Evolutionary conservation across 1,140 invertebrate genomes (phyloP).

Genomic region (Spodoptera litura): DNA sequence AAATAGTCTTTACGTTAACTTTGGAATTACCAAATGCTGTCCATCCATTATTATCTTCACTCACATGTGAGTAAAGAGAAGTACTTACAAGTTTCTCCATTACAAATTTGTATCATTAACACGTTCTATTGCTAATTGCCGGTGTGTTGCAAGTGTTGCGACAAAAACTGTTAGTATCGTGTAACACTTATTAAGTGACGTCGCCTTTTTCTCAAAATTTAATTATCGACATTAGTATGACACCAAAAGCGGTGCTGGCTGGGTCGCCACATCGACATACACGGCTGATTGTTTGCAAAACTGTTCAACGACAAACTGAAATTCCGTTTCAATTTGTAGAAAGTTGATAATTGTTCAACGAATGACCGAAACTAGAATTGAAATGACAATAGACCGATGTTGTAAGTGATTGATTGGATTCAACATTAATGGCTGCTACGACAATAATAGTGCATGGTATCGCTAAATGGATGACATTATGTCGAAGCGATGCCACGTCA

Average conservation of each 20-base stretch:
- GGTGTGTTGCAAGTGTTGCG: constrained; percentile 63
- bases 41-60: constrained; percentile 8
- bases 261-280: constrained; percentile 47
- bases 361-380: constrained; percentile 47
- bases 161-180: constrained; percentile 73
- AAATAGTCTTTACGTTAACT: not conserved
- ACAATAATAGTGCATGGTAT: constrained; percentile 65
- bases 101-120: constrained; percentile 79
- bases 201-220: constrained; percentile 80
- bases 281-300: constrained; percentile 69
- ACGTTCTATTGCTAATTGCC: constrained; percentile 79
- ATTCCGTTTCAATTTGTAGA: constrained; percentile 74
- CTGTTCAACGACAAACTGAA: constrained; percentile 60
- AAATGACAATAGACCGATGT: constrained; percentile 54
- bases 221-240: constrained; percentile 81
- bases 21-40: constrained; percentile 36
- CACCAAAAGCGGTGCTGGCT: constrained; percentile 67
- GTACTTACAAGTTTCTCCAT: constrained; percentile 64
- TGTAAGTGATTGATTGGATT: constrained; percentile 67
- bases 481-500: constrained; percentile 60
- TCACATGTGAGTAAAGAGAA: constrained; percentile 48
- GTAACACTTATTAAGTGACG: constrained; percentile 79
- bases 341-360: constrained; percentile 70
- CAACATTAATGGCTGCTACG: constrained; percentile 64
- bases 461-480: constrained; percentile 73